Conservation (phyloP, 1,140 invertebrate genomes). For the Cotesia typhae region DNA sequence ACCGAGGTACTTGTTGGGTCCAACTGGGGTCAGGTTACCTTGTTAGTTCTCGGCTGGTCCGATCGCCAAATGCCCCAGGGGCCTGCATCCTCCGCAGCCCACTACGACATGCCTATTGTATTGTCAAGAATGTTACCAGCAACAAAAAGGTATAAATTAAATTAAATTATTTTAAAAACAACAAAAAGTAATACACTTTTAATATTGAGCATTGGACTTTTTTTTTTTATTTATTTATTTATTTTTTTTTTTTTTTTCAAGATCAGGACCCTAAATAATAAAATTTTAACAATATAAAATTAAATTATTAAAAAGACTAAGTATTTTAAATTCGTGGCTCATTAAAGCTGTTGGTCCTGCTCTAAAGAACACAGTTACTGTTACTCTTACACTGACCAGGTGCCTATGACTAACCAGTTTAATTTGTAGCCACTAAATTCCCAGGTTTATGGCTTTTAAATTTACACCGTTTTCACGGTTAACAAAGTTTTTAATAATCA, state of each 20-base stretch:
- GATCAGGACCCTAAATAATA: too few relatives aligned
- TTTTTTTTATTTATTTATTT: too few relatives aligned
- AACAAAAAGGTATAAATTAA: neutral
- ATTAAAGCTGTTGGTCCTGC: conserved; percentile 51
- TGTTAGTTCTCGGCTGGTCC: conserved; percentile 44
- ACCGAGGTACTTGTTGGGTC: conserved; percentile 13
- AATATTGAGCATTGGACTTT: too few relatives aligned
- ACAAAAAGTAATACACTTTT: too few relatives aligned
- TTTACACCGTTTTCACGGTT: conserved; percentile 60
- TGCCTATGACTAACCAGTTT: conserved; percentile 46
- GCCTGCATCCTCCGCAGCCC: conserved; percentile 12
- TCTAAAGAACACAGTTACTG: conserved; percentile 31
- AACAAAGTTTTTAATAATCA: conserved; percentile 54
- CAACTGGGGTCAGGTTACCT: conserved; percentile 43
- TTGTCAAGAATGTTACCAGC: conserved; percentile 6
- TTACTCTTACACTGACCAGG: conserved; percentile 23
- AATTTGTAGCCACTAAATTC: conserved; percentile 63
- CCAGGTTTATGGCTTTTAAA: conserved; percentile 57
- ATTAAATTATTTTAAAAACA: too few relatives aligned
- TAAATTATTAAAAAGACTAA: conserved; percentile 35
- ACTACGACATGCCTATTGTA: conserved; percentile 9
- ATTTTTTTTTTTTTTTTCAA: too few relatives aligned
- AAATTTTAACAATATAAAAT: conserved; percentile 50
- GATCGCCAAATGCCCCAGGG: conserved; percentile 34
- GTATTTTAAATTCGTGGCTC: conserved; percentile 53